Percentiles rank a stretch among this genome's conserved stretches.
phyloP scores from a whole-genome alignment of 2,888 invertebrate species.

The Caenorhabditis virilis region DNA sequence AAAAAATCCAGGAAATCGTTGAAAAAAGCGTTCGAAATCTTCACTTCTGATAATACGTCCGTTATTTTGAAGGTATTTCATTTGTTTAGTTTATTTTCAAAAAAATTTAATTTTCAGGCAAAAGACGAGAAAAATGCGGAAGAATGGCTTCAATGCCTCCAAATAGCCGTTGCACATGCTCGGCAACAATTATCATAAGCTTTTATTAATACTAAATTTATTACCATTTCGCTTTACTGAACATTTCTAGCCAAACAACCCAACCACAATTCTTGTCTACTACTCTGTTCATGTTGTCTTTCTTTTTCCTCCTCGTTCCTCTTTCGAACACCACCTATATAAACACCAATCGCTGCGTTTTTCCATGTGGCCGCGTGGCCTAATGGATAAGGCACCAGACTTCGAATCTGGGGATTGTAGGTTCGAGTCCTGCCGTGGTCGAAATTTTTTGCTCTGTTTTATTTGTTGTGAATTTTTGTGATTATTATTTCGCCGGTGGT shows the following conservation, averaged over 20 bases:
- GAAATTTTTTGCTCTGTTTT: constrained; percentile 24
- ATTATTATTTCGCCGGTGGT: too few relatives aligned
- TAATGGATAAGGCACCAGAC: constrained; percentile 58
- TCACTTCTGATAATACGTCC: constrained; percentile 83
- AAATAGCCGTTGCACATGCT: constrained; percentile 87
- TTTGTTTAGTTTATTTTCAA: neutral
- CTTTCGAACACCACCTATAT: neutral
- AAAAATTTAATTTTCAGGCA: constrained; percentile 72
- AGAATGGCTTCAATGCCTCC: constrained; percentile 92
- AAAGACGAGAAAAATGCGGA: constrained; percentile 92
- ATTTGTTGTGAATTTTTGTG: neutral
- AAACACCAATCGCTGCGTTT: neutral
- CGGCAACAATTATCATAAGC: constrained; percentile 70
- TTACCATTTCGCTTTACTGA: too few relatives aligned
- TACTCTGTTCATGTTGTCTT: neutral
- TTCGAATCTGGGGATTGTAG: constrained; percentile 54
- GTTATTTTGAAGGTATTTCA: constrained; percentile 79
- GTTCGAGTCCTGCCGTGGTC: constrained; percentile 51
- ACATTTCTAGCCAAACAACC: too few relatives aligned
- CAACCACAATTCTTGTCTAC: neutral
- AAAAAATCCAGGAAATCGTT: constrained; percentile 79
- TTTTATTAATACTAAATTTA: neutral
- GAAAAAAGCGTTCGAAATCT: constrained; percentile 94
- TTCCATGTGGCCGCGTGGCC: constrained; percentile 50
- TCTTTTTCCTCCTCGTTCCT: neutral